Conservation (phyloP, 2,888 invertebrate species). For the Spodoptera exigua region DNA sequence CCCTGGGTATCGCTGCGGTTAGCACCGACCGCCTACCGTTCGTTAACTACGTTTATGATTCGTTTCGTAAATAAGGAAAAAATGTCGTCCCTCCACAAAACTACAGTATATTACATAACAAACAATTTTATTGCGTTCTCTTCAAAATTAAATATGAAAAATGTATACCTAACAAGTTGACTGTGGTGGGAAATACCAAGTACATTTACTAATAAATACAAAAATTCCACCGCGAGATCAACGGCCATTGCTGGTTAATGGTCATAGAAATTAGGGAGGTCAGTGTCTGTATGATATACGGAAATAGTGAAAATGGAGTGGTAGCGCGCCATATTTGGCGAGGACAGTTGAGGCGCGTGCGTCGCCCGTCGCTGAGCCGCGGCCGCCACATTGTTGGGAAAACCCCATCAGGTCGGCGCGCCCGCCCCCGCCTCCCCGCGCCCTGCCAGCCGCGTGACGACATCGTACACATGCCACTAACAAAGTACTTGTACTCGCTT, state of each 20-base stretch:
- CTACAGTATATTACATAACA: conserved; percentile 14
- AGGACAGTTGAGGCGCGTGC: conserved; percentile 68
- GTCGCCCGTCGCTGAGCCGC: conserved; percentile 56
- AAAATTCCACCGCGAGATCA: conserved; percentile 4
- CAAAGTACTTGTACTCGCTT: conserved; percentile 30
- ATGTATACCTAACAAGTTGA: conserved; percentile 4
- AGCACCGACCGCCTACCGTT: conserved; percentile 16
- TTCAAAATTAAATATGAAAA: conserved; percentile 23
- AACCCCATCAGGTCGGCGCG: conserved; percentile 76
- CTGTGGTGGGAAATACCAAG: conserved; percentile 3
- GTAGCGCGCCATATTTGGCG: conserved; percentile 76
- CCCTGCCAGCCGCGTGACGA: conserved; percentile 55
- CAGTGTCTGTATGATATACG: conserved; percentile 56
- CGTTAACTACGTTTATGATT: conserved; percentile 23
- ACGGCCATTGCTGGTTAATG: conserved; percentile 5
- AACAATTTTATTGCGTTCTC: conserved; percentile 25
- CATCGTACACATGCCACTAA: conserved; percentile 54
- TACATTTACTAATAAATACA: conserved; percentile 2
- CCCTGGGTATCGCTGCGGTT: conserved; percentile 39
- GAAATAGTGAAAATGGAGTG: conserved; percentile 73
- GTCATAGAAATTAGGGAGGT: conserved; percentile 29
- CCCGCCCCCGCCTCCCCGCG: conserved; percentile 53
- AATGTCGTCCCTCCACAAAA: conserved; percentile 20
- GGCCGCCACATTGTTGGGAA: conserved; percentile 84
- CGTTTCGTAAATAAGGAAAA: conserved; percentile 48